These are phyloP conservation scores for Endotricha flammealis DNA, from an alignment of 2,888 invertebrate genomes.

Conservation along the genomic window DNA sequence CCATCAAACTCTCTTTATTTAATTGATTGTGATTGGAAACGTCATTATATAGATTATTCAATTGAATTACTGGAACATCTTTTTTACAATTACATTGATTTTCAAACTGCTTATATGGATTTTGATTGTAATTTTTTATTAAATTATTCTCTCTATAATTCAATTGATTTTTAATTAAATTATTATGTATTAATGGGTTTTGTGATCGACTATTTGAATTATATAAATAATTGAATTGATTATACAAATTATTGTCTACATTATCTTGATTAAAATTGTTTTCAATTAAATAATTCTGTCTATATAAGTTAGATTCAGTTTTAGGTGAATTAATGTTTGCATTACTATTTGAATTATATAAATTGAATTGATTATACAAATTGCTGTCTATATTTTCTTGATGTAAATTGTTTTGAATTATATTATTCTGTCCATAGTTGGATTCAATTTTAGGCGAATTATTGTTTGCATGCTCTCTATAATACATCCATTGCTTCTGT, in stretches of 20 bases:
- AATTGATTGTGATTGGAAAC: no score
- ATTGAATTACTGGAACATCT: no score
- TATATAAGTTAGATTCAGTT: background rate
- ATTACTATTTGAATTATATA: no score
- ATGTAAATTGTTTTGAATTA: background rate
- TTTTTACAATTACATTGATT: no score
- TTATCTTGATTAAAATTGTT: background rate
- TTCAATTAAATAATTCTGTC: background rate
- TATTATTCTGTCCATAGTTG: background rate
- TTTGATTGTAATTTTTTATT: no score
- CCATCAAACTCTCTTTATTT: no score
- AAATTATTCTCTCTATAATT: background rate
- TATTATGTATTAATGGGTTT: background rate
- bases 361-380: background rate
- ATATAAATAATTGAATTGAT: no score
- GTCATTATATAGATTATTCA: no score
- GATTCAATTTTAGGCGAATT: background rate
- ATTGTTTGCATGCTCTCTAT: background rate
- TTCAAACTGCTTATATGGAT: no score
- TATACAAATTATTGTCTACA: background rate
- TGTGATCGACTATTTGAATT: no score
- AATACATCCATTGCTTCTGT: background rate
- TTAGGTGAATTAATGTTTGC: background rate
- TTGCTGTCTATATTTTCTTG: background rate
- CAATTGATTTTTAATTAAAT: background rate